Base-by-base conservation (phyloP, 2,797 vertebrate genomes). In the Gastrophryne carolinensis region DNA sequence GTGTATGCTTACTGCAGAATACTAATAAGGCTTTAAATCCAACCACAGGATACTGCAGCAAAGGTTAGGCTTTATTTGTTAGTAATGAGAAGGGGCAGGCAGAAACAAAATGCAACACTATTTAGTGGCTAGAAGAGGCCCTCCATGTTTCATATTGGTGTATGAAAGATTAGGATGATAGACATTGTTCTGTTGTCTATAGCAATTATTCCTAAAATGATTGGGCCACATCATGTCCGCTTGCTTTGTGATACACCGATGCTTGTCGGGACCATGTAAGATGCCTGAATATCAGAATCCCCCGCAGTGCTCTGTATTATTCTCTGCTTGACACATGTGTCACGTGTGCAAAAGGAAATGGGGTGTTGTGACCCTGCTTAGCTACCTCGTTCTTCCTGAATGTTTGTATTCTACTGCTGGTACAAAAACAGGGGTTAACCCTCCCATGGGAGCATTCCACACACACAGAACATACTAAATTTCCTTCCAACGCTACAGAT, bases 391-490 rank as follows among this genome's bases (percentile, higher is more conserved):
- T 68, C 54, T 24, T 44, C 19, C 10, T 53, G 32, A 52, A 68
- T 53, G 64, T 75, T 75, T 68, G 64, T 19, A 17, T 68, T 67
- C 21, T 49, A 60, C 0, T 0, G 62, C 60, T 64, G 68, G 24
- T 56, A 72, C n/a, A 41, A 52, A 65, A 66, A 66, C 13, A 67
- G 79, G 10, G 0, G 56, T 81, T 79, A 67, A 79, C 78, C 13
- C 37, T 74, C 13, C 67, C 50, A 0, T 27, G 72, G 62, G 73
- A 30, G 50, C 66, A 13, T 63, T 66, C 57, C 62, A 27, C 74
- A 61, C 65, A 15, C 41, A 29, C 0, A 23, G 80, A 75, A 21
- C 29, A 19, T 30, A 41, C 21, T 72, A 57, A 49, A 70, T 50
- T 70, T 77, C 67, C 77, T 61, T 81, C 54, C 21, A 30, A 67